A percentile compares a stretch with the other conserved stretches of the same genome.
Evolutionary conservation across 2,113 vertebrate species (phyloP).

Genomic region (Perca schrenkii): DNA sequence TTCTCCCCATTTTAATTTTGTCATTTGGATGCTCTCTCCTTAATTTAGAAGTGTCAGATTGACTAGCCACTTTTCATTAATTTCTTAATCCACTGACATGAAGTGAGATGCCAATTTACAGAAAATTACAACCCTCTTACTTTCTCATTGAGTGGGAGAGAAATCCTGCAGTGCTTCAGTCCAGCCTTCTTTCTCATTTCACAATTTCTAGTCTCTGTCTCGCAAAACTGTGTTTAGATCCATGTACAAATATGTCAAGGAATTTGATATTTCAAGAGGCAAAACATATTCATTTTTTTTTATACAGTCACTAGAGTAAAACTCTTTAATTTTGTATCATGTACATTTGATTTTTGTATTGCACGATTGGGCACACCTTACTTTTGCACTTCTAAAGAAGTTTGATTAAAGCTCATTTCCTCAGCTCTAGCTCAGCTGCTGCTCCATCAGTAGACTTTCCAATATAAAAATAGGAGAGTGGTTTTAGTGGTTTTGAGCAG

Average conservation of each 20-base stretch:
- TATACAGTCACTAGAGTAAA: slow-evolving; percentile 23
- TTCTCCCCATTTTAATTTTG: slow-evolving; percentile 67
- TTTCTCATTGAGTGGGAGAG: slow-evolving; percentile 63
- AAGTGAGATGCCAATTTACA: slow-evolving; percentile 68
- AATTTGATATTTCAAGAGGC: neutral
- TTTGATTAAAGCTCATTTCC: slow-evolving; percentile 2
- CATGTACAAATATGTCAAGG: slow-evolving; percentile 7
- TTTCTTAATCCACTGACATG: slow-evolving; percentile 68
- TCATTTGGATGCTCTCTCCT: slow-evolving; percentile 65
- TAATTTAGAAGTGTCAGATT: slow-evolving; percentile 75
- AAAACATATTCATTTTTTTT: slow-evolving; percentile 5
- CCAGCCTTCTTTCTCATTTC: slow-evolving; percentile 28
- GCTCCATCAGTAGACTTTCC: slow-evolving; percentile 40
- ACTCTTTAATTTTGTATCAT: neutral
- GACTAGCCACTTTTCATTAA: slow-evolving; percentile 69
- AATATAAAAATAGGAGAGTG: slow-evolving; percentile 23
- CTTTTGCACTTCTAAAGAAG: neutral
- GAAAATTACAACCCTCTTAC: slow-evolving; percentile 69
- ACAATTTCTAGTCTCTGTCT: slow-evolving; percentile 15
- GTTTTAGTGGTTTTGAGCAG: slow-evolving; percentile 50
- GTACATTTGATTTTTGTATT: neutral
- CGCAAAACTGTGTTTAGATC: slow-evolving; percentile 33
- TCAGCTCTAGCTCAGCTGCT: slow-evolving; percentile 13
- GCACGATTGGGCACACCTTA: neutral
- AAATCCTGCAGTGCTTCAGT: slow-evolving; percentile 49